Percentiles rank a stretch among this genome's conserved stretches.
Conservation (phyloP, 2,888 invertebrate species). For the Sarcophaga caerulescens region DNA sequence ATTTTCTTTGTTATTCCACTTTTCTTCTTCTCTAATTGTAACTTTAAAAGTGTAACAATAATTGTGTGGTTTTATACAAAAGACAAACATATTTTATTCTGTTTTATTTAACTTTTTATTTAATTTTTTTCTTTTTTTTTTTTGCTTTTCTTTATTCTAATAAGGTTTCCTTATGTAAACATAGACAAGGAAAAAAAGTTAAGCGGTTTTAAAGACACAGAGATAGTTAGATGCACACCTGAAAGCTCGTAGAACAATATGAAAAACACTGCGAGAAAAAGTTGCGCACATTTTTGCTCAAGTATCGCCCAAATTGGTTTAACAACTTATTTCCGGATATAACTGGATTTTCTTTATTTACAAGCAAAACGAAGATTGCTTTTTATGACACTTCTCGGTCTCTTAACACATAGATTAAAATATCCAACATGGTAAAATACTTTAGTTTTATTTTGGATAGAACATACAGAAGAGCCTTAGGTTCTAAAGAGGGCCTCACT, state of each 20-base stretch:
- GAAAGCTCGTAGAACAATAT: neutral
- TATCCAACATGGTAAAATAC: too few species aligned
- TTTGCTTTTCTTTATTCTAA: neutral
- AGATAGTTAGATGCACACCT: constrained; percentile 1
- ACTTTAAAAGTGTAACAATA: constrained; percentile 24
- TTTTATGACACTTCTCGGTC: too few species aligned
- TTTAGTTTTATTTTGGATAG: too few species aligned
- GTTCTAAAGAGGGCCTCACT: too few species aligned
- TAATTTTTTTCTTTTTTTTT: neutral
- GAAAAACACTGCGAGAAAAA: constrained; percentile 31
- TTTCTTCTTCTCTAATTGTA: constrained; percentile 39
- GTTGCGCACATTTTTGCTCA: neutral
- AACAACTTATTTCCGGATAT: too few species aligned
- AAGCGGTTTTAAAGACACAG: neutral
- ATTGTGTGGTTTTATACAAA: constrained; percentile 45
- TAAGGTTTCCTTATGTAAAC: constrained; percentile 31
- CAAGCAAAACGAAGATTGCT: too few species aligned
- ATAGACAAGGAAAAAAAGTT: constrained; percentile 37
- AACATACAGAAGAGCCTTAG: too few species aligned
- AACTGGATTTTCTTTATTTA: too few species aligned
- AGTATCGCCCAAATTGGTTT: too few species aligned
- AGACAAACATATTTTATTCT: constrained; percentile 39
- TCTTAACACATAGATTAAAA: too few species aligned
- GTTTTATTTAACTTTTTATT: constrained; percentile 8
- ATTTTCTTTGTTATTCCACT: neutral